These are phyloP conservation scores for Montipora foliosa DNA, from an alignment of 64 coral and sea anemone genomes.

Conservation along the genomic window DNA sequence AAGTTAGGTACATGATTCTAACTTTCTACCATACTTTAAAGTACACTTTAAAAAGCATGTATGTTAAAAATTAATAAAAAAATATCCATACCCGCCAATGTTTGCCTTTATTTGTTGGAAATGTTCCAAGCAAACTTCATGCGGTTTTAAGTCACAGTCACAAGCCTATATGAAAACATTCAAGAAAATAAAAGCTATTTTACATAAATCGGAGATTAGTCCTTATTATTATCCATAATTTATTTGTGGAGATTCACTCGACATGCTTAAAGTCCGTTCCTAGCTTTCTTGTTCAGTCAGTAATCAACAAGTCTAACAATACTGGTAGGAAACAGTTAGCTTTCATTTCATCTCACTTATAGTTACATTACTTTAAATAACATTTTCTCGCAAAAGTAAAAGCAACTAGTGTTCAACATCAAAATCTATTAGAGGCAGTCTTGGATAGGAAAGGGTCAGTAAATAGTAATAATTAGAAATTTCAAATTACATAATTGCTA, in stretches of 20 bases:
- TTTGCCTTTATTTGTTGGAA: background rate
- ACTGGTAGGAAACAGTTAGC: background rate
- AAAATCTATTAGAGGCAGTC: too few relatives aligned
- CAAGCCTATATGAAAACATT: background rate
- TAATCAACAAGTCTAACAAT: background rate
- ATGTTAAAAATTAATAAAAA: background rate
- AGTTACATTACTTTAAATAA: background rate
- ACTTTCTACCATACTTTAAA: background rate
- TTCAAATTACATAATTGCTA: too few relatives aligned
- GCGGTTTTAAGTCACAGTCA: background rate
- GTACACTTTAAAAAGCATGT: background rate
- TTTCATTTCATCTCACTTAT: background rate
- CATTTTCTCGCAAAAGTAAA: too few relatives aligned
- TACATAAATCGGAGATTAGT: too few relatives aligned
- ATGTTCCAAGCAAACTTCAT: background rate
- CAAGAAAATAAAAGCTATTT: background rate
- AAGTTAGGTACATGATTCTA: background rate
- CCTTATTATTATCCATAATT: too few relatives aligned
- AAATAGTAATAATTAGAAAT: too few relatives aligned
- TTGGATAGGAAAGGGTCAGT: too few relatives aligned
- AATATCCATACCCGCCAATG: background rate
- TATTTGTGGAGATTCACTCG: background rate
- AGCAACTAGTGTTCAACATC: too few relatives aligned
- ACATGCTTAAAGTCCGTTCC: background rate
- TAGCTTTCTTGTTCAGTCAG: background rate